phyloP scores from a whole-genome alignment of 64 coral and sea anemone genomes.

The Montipora sp. region DNA sequence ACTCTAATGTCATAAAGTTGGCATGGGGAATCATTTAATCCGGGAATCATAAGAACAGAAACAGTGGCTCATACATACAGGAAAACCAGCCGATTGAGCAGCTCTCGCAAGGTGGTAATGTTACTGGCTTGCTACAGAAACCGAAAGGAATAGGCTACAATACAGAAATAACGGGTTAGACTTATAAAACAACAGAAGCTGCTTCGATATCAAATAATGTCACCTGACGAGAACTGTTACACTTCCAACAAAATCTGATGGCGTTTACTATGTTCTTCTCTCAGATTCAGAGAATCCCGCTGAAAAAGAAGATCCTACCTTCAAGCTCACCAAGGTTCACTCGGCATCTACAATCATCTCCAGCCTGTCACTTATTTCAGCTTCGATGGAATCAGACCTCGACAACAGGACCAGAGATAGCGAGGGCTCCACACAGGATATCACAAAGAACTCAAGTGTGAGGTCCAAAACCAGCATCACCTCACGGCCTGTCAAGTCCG shows the following conservation, averaged over 20 bases:
- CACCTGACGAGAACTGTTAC: too few relatives aligned
- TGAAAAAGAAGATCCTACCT: conserved; percentile 65
- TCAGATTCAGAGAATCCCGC: conserved; percentile 77
- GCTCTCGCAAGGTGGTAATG: too few relatives aligned
- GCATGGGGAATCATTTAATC: too few relatives aligned
- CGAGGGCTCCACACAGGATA: conserved; percentile 1
- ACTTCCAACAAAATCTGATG: neutral
- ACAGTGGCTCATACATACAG: too few relatives aligned
- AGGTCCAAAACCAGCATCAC: conserved; percentile 60
- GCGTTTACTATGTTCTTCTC: neutral
- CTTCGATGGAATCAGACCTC: conserved; percentile 76
- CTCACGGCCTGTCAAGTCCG: conserved; percentile 54
- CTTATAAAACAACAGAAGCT: too few relatives aligned
- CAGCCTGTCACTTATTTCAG: conserved; percentile 78
- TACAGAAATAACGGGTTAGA: too few relatives aligned
- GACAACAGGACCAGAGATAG: conserved; percentile 25
- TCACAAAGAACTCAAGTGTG: conserved; percentile 47
- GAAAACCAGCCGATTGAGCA: too few relatives aligned
- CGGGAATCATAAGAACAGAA: too few relatives aligned
- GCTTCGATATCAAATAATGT: too few relatives aligned
- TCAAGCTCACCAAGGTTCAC: conserved; percentile 74
- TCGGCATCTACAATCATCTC: conserved; percentile 85
- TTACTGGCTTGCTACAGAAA: too few relatives aligned
- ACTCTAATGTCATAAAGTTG: too few relatives aligned
- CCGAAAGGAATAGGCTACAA: too few relatives aligned